Base-by-base conservation (phyloP, 1,140 invertebrate species). In the Meloidogyne hapla region DNA sequence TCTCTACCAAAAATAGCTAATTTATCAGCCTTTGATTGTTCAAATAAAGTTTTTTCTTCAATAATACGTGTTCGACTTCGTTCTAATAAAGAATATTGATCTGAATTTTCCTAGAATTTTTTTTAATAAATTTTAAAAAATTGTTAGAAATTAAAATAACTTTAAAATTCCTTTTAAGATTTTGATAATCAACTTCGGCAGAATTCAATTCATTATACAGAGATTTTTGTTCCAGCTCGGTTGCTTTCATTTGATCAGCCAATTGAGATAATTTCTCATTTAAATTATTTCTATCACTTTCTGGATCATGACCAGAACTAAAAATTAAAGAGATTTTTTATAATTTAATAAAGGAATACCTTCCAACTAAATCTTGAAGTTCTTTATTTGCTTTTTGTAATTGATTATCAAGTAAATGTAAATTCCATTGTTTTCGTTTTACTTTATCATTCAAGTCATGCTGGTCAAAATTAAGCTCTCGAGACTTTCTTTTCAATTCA, bases 1-100 rank as follows among this genome's bases (percentile, higher is more conserved):
- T 80, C 67, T 45, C 9, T 4, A 5, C 79, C 79, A 38, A 80
- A 72, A n/a, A 79, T 21, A 10, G 75, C 76, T 18, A 79, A 18
- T 18, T 68, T 74, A 61, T 77, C 64, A 38, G 25, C 62, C 38
- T 77, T 77, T 13, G 76, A 66, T 23, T 23, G n/a, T 4, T 48
- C 71, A 21, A 68, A 21, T 9, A 61, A 21, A n/a, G 45, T 74
- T n/a, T 77, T 70, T 33, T 56, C 48, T 63, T 78, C 64, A 15
- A 48, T 15, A 25, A 78, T 56, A 23, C 69, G 65, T 9, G 68
- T n/a, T 40, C 18, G 3, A 5, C 13, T n/a, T 6, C 62, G 18
- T 69, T 77, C 48, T 42, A 78, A 42, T 77, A 25, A 8, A 12
- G 48, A 12, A 21, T 63, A 18, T 1, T 73, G 56, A 21, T 61